These are phyloP conservation scores for Coelopa frigida DNA, from an alignment of 1,140 invertebrate species.

Conservation along the genomic window DNA sequence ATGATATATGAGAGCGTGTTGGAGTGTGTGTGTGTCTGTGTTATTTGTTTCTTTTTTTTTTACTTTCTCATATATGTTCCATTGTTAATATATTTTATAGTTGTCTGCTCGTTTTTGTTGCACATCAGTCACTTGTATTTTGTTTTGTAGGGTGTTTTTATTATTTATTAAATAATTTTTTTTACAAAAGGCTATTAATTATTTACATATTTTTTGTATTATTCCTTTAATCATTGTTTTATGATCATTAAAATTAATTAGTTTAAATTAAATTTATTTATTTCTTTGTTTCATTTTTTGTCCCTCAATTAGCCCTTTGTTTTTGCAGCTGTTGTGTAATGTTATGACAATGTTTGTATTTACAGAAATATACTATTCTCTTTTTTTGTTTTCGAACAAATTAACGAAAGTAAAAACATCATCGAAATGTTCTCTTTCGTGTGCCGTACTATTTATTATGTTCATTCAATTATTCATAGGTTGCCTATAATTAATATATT, in stretches of 20 bases:
- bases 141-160: no score
- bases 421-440: background rate
- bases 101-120: background rate
- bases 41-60: background rate
- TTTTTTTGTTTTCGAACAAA: background rate
- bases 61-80: background rate
- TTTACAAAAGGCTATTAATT: conserved; percentile 9
- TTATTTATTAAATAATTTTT: conserved; percentile 9
- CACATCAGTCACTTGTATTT: no score
- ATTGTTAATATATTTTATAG: background rate
- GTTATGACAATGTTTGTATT: background rate
- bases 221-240: no score
- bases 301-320: background rate
- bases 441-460: no score
- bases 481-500: no score
- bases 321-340: background rate
- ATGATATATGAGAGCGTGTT: no score
- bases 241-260: no score
- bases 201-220: background rate
- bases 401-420: no score
- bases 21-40: no score
- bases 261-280: no score
- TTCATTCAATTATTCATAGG: no score
- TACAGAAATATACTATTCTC: background rate
- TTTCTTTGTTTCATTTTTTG: background rate